These are phyloP conservation scores for Albula goreensis DNA, from an alignment of 2,113 vertebrate genomes.

Conservation along the genomic window DNA sequence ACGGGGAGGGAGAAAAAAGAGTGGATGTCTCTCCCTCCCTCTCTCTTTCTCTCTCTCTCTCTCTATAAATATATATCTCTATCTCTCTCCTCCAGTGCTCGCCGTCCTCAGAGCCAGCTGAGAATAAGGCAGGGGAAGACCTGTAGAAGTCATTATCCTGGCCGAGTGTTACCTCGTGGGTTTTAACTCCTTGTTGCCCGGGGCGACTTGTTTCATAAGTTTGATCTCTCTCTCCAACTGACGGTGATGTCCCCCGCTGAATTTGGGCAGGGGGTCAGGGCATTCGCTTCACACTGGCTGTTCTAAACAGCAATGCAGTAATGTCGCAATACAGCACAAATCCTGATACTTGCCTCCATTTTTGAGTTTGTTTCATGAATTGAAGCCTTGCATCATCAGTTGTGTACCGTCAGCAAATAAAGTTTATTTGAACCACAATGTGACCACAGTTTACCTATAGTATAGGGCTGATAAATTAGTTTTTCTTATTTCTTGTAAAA, in stretches of 20 bases:
- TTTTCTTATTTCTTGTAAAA: no score
- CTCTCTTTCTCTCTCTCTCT: constrained; percentile 17
- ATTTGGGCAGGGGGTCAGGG: neutral
- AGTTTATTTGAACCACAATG: no score
- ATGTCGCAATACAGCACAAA: no score
- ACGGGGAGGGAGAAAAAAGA: neutral
- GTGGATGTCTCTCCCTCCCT: constrained; percentile 18
- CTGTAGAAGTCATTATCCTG: neutral
- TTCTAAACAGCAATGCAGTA: neutral
- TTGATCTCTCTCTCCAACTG: neutral
- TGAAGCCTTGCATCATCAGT: no score
- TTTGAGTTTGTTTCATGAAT: no score
- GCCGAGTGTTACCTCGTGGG: neutral
- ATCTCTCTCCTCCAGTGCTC: neutral
- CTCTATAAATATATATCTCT: constrained; percentile 22
- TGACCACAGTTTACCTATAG: no score
- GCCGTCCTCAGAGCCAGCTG: neutral
- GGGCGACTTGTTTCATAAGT: neutral
- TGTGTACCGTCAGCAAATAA: no score
- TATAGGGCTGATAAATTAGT: no score
- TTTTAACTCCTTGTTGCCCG: neutral
- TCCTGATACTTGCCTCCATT: no score
- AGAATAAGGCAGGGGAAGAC: neutral
- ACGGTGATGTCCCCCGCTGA: neutral
- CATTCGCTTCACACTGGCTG: neutral